Evolutionary conservation across 1,140 invertebrate genomes (phyloP).

Genomic region (Heliconius nattereri): DNA sequence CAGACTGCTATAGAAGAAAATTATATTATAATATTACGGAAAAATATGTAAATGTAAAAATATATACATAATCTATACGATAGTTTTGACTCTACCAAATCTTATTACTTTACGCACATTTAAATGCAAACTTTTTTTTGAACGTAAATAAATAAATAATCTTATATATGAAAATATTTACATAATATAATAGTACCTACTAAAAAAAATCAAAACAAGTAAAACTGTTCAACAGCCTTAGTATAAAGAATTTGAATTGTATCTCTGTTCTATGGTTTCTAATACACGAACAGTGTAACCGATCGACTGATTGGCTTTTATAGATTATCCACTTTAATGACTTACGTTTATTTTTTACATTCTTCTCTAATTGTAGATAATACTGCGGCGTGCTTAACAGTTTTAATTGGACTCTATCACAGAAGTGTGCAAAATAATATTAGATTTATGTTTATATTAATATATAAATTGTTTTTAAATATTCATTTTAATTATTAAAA

Average conservation of each 20-base stretch:
- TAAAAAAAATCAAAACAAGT: neutral
- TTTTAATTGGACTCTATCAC: constrained; percentile 11
- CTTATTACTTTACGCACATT: no score
- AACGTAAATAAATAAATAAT: no score
- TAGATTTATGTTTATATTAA: neutral
- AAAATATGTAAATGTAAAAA: no score
- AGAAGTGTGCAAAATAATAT: constrained; percentile 11
- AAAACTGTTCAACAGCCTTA: neutral
- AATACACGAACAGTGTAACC: constrained; percentile 27
- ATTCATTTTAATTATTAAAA: neutral
- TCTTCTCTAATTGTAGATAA: constrained; percentile 26
- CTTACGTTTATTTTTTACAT: constrained; percentile 26
- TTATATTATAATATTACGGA: no score
- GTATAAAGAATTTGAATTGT: neutral
- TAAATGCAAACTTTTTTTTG: no score
- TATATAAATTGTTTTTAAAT: neutral
- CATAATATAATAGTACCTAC: neutral
- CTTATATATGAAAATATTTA: no score
- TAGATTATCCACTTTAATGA: constrained; percentile 28
- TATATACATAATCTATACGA: no score
- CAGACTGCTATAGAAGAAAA: no score
- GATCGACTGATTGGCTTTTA: constrained; percentile 31
- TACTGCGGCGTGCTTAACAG: constrained; percentile 17
- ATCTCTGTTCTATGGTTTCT: neutral
- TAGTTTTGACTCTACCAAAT: no score